Base-by-base conservation (phyloP, 1,140 invertebrate species). In the Leptopilina boulardi region DNA sequence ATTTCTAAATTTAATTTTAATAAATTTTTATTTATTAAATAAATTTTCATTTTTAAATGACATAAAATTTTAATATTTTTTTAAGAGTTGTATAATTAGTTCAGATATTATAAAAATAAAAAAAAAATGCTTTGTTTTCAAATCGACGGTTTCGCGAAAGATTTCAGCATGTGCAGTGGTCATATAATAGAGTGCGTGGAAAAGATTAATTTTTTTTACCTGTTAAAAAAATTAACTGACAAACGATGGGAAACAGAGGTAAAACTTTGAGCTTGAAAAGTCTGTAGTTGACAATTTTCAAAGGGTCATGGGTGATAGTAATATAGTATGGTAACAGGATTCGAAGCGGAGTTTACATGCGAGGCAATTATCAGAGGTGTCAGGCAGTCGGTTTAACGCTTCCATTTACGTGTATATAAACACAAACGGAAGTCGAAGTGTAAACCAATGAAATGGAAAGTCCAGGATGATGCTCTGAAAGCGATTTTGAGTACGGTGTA, bases 331-430 rank as follows among this genome's bases (percentile, higher is more conserved):
- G 78, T 75, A 79, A 80, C 78, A 78, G 80, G 70, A 42, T 73
- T 85, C 71, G 83, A 83, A 85, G 88, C 88, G 0, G 83, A 86
- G 78, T 90, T 89, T 89, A 88, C 86, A 83, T 79, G 87, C 85
- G 76, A 83, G 80, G 84, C 87, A 90, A 90, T 90, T 90, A 90
- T 89, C 88, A 82, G 86, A 89, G 87, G 88, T 90, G 89, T 90
- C 89, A 89, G 85, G 66, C 84, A 87, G 87, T 90, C 87, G 84
- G 87, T 89, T 89, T 87, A 89, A 88, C 86, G 81, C 88, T 84
- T 88, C 85, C 80, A 84, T 89, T 88, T 88, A 86, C 86, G 84
- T 75, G 79, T 80, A 73, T 84, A 87, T 86, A 89, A 89, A 87
- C 77, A 77, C 83, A 84, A 86, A 87, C 82, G 78, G 74, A 78